These are phyloP conservation scores for Protonibea diacanthus DNA, from an alignment of 2,797 vertebrate species.

Conservation along the genomic window DNA sequence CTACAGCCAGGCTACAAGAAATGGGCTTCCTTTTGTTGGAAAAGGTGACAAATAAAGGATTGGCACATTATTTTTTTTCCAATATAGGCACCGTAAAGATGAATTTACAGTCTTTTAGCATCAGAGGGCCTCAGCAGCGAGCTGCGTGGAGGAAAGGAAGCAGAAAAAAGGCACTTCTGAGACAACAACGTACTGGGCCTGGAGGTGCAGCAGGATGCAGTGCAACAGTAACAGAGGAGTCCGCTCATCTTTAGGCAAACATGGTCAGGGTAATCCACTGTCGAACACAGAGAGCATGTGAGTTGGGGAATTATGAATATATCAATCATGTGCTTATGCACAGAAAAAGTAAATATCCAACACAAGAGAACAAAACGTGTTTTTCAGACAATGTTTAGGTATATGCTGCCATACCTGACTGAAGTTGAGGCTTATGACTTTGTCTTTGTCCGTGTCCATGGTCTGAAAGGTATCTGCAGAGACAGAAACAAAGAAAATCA, in stretches of 20 bases:
- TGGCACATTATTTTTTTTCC: constrained; percentile 47
- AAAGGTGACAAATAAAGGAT: constrained; percentile 1
- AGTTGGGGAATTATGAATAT: neutral
- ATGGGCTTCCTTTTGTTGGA: neutral
- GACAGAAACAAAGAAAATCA: constrained; percentile 13
- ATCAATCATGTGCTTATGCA: neutral
- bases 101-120: constrained; percentile 28
- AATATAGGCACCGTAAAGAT: constrained; percentile 49
- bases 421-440: constrained; percentile 88
- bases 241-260: constrained; percentile 86
- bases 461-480: constrained; percentile 90
- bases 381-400: neutral
- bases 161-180: constrained; percentile 80
- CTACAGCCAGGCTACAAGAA: neutral
- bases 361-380: too few relatives aligned
- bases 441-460: constrained; percentile 89
- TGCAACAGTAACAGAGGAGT: constrained; percentile 17
- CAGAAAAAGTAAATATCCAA: neutral
- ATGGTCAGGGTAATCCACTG: constrained; percentile 95
- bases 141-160: constrained; percentile 13
- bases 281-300: neutral
- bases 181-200: constrained; percentile 29
- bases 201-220: constrained; percentile 36
- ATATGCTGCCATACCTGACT: constrained; percentile 82
- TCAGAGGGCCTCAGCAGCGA: constrained; percentile 22